Conservation (phyloP, 2,797 vertebrate species). For the Parotocinclus haroldoi region DNA sequence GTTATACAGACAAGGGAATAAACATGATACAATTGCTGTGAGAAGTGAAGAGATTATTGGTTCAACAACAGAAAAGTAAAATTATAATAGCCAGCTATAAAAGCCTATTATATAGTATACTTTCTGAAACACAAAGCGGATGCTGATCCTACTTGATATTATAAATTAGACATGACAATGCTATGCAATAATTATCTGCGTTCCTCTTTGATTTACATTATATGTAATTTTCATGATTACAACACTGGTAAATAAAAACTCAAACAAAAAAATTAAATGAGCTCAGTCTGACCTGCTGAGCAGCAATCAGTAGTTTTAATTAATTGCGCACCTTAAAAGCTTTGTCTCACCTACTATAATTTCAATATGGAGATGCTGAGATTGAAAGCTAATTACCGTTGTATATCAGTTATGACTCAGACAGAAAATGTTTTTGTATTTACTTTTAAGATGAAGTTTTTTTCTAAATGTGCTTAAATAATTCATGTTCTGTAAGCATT, state of each 20-base stretch:
- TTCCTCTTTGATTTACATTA: slow-evolving; percentile 30
- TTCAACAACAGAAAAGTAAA: too few relatives aligned
- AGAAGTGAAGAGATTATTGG: too few relatives aligned
- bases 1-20: too few relatives aligned
- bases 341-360: slow-evolving; percentile 32
- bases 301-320: slow-evolving; percentile 38
- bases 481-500: too few relatives aligned
- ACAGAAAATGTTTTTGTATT: too few relatives aligned
- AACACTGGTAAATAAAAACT: slow-evolving; percentile 40
- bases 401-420: not conserved
- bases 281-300: slow-evolving; percentile 36
- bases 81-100: too few relatives aligned
- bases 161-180: slow-evolving; percentile 31
- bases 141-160: too few relatives aligned
- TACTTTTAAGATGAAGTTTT: too few relatives aligned
- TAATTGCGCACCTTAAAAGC: slow-evolving; percentile 41
- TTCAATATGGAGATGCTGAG: slow-evolving; percentile 25
- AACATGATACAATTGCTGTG: too few relatives aligned
- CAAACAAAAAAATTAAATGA: slow-evolving; percentile 43
- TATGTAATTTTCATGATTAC: slow-evolving; percentile 39
- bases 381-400: slow-evolving; percentile 12
- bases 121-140: not conserved
- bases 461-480: too few relatives aligned
- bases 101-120: too few relatives aligned
- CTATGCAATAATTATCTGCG: slow-evolving; percentile 26